phyloP scores from a whole-genome alignment of 2,888 invertebrate species.

The Pachliopta kotzebuea region DNA sequence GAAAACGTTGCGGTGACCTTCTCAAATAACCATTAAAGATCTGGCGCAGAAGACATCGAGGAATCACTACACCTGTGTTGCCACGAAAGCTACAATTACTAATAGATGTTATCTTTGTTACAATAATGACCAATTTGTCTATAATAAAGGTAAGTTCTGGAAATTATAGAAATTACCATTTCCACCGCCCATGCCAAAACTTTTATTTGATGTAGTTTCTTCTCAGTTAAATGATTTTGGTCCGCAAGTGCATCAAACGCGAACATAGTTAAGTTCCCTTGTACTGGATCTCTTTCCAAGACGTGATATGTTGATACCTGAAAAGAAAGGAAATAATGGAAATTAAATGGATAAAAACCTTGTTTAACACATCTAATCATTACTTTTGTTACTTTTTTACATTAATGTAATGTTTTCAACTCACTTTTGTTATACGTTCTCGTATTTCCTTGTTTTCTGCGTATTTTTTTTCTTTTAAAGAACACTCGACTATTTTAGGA shows the following conservation, averaged over 20 bases:
- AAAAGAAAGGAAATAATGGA: background rate
- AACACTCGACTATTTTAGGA: slow-evolving; percentile 10
- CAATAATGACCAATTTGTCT: background rate
- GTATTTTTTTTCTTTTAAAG: background rate
- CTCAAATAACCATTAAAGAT: no score
- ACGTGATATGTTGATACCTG: slow-evolving; percentile 16
- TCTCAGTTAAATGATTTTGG: slow-evolving; percentile 1
- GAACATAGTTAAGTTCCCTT: slow-evolving; percentile 9
- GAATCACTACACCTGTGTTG: background rate
- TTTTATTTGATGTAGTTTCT: slow-evolving; percentile 16
- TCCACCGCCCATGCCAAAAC: slow-evolving; percentile 20
- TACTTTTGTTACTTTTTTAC: background rate
- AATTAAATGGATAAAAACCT: background rate
- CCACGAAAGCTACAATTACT: background rate
- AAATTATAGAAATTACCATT: slow-evolving; percentile 7
- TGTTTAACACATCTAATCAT: background rate
- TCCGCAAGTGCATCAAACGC: slow-evolving; percentile 11
- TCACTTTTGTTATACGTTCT: background rate
- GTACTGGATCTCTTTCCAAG: slow-evolving; percentile 15
- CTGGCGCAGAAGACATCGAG: background rate
- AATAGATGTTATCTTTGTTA: background rate
- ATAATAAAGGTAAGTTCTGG: background rate
- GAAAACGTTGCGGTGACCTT: no score
- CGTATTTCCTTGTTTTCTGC: slow-evolving; percentile 1
- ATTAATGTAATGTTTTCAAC: background rate